Conservation (phyloP, 2,113 vertebrate species). For the Scytalopus superciliaris region DNA sequence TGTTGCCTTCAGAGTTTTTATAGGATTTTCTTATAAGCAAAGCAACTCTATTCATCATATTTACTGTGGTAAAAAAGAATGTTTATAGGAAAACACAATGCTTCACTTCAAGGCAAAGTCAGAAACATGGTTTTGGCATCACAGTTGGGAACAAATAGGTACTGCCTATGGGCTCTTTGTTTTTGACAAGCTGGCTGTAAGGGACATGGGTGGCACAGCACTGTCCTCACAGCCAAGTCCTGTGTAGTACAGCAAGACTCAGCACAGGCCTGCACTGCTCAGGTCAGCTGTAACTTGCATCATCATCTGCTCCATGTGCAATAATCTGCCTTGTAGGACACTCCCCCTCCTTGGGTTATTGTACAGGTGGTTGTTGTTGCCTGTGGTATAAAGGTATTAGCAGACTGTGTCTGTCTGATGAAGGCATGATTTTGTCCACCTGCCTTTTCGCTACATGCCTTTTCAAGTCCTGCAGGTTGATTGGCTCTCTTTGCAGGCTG, state of each 20-base stretch:
- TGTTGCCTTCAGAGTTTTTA: background rate
- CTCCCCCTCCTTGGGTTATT: too few species aligned
- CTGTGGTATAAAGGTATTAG: slow-evolving; percentile 26
- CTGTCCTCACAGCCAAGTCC: background rate
- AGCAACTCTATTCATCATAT: background rate
- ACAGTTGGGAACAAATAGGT: background rate
- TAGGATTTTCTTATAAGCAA: background rate
- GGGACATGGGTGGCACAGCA: background rate
- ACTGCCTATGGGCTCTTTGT: background rate
- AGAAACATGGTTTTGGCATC: background rate
- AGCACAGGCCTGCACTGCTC: background rate
- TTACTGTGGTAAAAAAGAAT: background rate
- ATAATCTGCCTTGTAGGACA: background rate
- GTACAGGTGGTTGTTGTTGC: slow-evolving; percentile 14
- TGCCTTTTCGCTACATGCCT: background rate
- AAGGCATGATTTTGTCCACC: slow-evolving; percentile 61
- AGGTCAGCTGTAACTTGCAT: rapidly evolving
- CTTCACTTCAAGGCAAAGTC: background rate
- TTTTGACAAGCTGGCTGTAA: background rate
- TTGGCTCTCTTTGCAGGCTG: slow-evolving; percentile 60
- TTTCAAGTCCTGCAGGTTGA: slow-evolving; percentile 59
- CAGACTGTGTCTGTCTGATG: slow-evolving; percentile 45
- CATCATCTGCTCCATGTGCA: rapidly evolving
- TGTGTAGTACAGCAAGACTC: background rate
- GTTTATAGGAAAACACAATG: background rate